phyloP scores from a whole-genome alignment of 2,113 vertebrate genomes.

The Serilophus lunatus region DNA sequence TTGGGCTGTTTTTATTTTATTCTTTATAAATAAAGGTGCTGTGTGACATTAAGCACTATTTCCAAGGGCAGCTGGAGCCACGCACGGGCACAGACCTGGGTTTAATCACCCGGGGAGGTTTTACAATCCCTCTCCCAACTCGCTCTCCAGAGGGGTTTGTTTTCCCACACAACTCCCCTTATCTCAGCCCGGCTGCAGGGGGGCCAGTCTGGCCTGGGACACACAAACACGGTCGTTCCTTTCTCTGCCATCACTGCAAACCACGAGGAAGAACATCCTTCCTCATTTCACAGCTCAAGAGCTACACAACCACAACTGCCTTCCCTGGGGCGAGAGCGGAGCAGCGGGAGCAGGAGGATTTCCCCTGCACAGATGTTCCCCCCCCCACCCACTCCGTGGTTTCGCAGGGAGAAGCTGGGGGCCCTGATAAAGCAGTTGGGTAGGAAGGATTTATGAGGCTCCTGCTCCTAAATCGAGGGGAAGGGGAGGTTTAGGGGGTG shows the following conservation, averaged over 20 bases:
- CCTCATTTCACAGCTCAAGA: conserved; percentile 32
- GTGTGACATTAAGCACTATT: conserved; percentile 81
- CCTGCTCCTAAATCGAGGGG: not conserved
- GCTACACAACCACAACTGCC: conserved; percentile 42
- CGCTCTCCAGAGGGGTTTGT: not conserved
- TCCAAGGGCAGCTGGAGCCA: not conserved
- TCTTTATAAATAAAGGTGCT: conserved; percentile 73
- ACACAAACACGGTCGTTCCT: conserved; percentile 33
- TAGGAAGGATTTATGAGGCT: not conserved
- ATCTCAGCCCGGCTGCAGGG: not conserved
- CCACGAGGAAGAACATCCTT: conserved; percentile 61
- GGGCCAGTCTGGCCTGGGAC: not conserved
- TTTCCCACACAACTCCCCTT: not conserved
- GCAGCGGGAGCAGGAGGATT: not conserved
- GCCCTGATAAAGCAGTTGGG: not conserved
- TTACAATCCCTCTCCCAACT: conserved; percentile 5
- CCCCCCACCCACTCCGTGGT: not conserved
- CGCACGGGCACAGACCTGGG: accelerated
- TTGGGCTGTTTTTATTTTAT: not conserved
- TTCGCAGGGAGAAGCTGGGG: not conserved
- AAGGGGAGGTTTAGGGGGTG: not conserved
- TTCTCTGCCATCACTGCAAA: conserved; percentile 2
- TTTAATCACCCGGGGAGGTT: not conserved
- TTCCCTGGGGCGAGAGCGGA: not conserved
- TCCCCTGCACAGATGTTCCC: not conserved